Conservation (phyloP, 1,140 invertebrate genomes). For the Procambarus virginalis region DNA sequence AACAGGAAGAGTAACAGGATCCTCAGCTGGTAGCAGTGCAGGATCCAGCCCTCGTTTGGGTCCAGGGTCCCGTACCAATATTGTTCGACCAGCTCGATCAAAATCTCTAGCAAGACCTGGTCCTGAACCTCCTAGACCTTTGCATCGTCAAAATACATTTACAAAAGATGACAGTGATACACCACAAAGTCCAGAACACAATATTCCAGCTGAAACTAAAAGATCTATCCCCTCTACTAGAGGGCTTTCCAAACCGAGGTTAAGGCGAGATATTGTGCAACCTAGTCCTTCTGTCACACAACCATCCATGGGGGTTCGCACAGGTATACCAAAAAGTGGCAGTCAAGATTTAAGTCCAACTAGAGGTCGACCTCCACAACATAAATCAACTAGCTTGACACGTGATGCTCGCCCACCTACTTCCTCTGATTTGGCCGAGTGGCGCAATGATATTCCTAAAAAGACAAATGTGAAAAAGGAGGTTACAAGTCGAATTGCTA, state of each 20-base stretch:
- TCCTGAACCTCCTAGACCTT: constrained; percentile 72
- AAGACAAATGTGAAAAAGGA: constrained; percentile 77
- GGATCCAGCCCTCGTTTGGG: constrained; percentile 64
- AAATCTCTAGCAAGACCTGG: constrained; percentile 61
- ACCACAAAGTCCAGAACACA: constrained; percentile 75
- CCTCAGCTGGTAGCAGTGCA: constrained; percentile 69
- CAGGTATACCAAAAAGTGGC: constrained; percentile 59
- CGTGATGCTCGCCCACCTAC: constrained; percentile 66
- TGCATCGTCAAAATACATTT: constrained; percentile 86
- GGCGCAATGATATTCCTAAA: constrained; percentile 74
- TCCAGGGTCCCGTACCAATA: constrained; percentile 1
- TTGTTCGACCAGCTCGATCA: constrained; percentile 52
- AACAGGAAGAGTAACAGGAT: constrained; percentile 60
- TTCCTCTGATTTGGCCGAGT: constrained; percentile 68
- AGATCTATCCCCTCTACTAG: constrained; percentile 70
- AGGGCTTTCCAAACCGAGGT: constrained; percentile 67
- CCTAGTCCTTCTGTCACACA: constrained; percentile 52
- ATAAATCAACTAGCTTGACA: constrained; percentile 68
- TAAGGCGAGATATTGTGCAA: constrained; percentile 67
- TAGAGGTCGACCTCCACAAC: constrained; percentile 52
- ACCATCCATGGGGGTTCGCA: constrained; percentile 5
- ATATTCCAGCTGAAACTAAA: constrained; percentile 71
- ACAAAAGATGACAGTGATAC: constrained; percentile 83
- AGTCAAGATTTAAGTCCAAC: constrained; percentile 63
- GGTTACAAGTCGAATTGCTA: constrained; percentile 90